A percentile compares a stretch with the other conserved stretches of the same genome.
These are phyloP conservation scores for Merops nubicus DNA, from an alignment of 2,113 vertebrate genomes.

Conservation along the genomic window DNA sequence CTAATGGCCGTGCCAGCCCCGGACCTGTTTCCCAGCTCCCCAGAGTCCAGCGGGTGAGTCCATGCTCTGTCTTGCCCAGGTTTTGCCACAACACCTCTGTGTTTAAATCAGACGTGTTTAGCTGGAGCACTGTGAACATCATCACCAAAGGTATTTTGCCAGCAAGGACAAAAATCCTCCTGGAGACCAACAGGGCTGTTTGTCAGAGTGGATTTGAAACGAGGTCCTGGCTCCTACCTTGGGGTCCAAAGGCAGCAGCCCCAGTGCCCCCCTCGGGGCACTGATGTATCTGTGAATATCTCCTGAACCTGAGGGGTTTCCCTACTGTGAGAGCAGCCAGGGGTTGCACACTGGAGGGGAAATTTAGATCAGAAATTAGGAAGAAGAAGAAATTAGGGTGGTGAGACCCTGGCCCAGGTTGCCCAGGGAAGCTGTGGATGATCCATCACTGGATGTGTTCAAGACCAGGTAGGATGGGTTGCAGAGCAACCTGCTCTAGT, in stretches of 20 bases:
- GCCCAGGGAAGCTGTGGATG: no score
- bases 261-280: rapidly evolving
- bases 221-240: neutral
- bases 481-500: no score
- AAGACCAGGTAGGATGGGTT: no score
- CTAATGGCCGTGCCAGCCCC: neutral
- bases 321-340: neutral
- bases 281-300: rapidly evolving
- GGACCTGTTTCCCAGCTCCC: neutral
- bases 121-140: rapidly evolving
- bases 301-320: neutral
- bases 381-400: no score
- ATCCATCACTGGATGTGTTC: no score
- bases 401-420: no score
- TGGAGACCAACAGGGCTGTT: neutral
- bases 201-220: neutral
- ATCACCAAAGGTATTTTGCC: neutral
- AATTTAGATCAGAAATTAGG: no score
- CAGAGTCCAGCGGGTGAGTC: neutral
- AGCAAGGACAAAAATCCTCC: rapidly evolving
- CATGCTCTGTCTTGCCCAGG: neutral
- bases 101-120: no score
- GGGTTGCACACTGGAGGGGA: rapidly evolving
- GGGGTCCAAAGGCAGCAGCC: neutral
- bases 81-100: neutral